Evolutionary conservation across 2,797 vertebrate species (phyloP).

Genomic region (Chelon auratus): DNA sequence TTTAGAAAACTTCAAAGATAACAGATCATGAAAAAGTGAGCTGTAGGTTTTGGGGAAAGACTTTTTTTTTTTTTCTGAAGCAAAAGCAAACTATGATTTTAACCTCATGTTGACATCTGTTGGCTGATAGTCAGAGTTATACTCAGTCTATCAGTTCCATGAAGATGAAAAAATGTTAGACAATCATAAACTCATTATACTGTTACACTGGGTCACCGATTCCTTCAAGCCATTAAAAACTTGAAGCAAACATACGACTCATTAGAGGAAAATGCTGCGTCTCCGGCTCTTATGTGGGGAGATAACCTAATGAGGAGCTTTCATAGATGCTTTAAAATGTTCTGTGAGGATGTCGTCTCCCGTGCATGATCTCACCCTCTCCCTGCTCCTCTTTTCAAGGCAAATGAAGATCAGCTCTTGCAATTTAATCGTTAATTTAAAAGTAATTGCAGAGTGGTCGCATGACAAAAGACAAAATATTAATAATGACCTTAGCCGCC

Average conservation of each 20-base stretch:
- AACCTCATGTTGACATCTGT: slow-evolving; percentile 17
- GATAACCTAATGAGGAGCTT: slow-evolving; percentile 75
- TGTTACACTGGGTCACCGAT: slow-evolving; percentile 72
- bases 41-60: slow-evolving; percentile 35
- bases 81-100: slow-evolving; percentile 11
- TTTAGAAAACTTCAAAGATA: slow-evolving; percentile 66
- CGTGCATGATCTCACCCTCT: slow-evolving; percentile 72
- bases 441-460: slow-evolving; percentile 59
- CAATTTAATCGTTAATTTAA: slow-evolving; percentile 69
- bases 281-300: slow-evolving; percentile 54
- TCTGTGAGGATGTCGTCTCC: slow-evolving; percentile 68
- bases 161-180: slow-evolving; percentile 11
- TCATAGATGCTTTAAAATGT: slow-evolving; percentile 53
- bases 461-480: slow-evolving; percentile 65
- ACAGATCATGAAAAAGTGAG: slow-evolving; percentile 52
- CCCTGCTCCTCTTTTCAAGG: slow-evolving; percentile 51
- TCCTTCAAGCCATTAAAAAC: slow-evolving; percentile 80
- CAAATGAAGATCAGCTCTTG: slow-evolving; percentile 62
- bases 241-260: slow-evolving; percentile 73
- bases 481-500: slow-evolving; percentile 56
- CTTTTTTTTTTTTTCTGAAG: slow-evolving; percentile 10
- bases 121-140: not conserved
- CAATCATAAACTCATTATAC: slow-evolving; percentile 52
- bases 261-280: slow-evolving; percentile 72
- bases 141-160: slow-evolving; percentile 1